phyloP scores from a whole-genome alignment of 2,888 invertebrate genomes.

The Caenorhabditis angaria region DNA sequence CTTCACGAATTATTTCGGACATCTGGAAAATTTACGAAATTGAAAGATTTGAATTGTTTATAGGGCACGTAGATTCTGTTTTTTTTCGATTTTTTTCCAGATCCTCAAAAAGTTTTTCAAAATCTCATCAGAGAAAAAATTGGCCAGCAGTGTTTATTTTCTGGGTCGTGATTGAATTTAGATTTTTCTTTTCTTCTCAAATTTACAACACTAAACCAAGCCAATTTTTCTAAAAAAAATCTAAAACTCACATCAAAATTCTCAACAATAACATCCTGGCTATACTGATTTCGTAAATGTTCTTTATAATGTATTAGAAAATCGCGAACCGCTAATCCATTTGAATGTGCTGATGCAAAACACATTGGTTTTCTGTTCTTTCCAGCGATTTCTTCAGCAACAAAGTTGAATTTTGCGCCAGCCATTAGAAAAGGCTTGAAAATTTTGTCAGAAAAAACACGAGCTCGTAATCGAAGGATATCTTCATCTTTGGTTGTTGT shows the following conservation, averaged over 20 bases:
- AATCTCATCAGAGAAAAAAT: too few relatives aligned
- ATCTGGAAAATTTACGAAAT: slow-evolving; percentile 13
- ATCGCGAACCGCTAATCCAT: slow-evolving; percentile 18
- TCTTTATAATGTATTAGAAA: slow-evolving; percentile 15
- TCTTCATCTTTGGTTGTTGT: slow-evolving; percentile 23
- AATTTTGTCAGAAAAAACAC: slow-evolving; percentile 26
- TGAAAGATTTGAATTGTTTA: too few relatives aligned
- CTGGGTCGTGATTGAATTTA: too few relatives aligned
- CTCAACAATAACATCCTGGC: background rate
- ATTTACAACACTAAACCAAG: too few relatives aligned
- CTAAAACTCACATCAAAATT: slow-evolving; percentile 7
- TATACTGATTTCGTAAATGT: slow-evolving; percentile 12
- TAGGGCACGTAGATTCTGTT: background rate
- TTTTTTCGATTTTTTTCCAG: background rate
- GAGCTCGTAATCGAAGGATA: slow-evolving; percentile 12
- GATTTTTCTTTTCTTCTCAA: too few relatives aligned
- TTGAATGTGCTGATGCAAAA: slow-evolving; percentile 23
- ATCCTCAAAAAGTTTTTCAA: too few relatives aligned
- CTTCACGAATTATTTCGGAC: slow-evolving; percentile 22
- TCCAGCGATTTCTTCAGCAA: slow-evolving; percentile 31
- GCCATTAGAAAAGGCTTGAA: slow-evolving; percentile 24
- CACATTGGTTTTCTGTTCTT: slow-evolving; percentile 33
- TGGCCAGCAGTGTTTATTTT: too few relatives aligned
- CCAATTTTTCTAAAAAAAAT: background rate
- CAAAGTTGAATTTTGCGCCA: slow-evolving; percentile 30